These are phyloP conservation scores for Mesochorus sp. DNA, from an alignment of 2,888 invertebrate genomes.

Conservation along the genomic window DNA sequence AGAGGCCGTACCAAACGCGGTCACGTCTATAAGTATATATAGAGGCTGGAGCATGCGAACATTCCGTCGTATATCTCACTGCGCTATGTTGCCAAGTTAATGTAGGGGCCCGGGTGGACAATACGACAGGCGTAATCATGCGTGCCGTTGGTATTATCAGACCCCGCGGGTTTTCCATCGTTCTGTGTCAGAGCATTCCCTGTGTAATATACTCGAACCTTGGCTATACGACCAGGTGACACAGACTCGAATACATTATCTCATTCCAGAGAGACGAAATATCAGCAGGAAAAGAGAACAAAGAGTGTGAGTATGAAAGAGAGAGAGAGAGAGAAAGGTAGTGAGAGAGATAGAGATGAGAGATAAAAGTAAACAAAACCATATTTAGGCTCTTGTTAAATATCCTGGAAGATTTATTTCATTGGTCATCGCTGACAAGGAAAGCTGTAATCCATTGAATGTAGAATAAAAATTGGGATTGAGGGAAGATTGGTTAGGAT, in stretches of 20 bases:
- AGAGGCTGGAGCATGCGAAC: constrained; percentile 30
- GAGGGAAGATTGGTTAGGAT: too few species aligned
- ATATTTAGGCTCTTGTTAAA: too few species aligned
- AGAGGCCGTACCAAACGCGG: constrained; percentile 19
- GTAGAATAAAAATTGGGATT: too few species aligned
- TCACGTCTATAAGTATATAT: constrained; percentile 15
- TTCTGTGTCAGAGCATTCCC: constrained; percentile 16
- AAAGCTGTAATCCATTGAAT: too few species aligned
- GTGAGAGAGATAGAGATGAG: too few species aligned
- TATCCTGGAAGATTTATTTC: too few species aligned
- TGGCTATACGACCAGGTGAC: neutral
- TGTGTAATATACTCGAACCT: neutral
- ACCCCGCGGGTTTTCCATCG: constrained; percentile 27
- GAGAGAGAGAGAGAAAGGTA: too few species aligned
- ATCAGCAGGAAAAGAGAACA: neutral
- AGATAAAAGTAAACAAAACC: too few species aligned
- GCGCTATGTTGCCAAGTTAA: constrained; percentile 52
- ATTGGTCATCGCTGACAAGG: too few species aligned
- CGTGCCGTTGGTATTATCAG: constrained; percentile 58
- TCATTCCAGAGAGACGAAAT: constrained; percentile 1
- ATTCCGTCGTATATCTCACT: constrained; percentile 58
- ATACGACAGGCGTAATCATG: constrained; percentile 63
- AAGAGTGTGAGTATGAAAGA: too few species aligned
- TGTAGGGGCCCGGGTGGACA: constrained; percentile 41
- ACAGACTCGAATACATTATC: constrained; percentile 19